A percentile compares a stretch with the other conserved stretches of the same genome.
phyloP scores from a whole-genome alignment of 1,140 invertebrate species.

The Uloborus diversus region DNA sequence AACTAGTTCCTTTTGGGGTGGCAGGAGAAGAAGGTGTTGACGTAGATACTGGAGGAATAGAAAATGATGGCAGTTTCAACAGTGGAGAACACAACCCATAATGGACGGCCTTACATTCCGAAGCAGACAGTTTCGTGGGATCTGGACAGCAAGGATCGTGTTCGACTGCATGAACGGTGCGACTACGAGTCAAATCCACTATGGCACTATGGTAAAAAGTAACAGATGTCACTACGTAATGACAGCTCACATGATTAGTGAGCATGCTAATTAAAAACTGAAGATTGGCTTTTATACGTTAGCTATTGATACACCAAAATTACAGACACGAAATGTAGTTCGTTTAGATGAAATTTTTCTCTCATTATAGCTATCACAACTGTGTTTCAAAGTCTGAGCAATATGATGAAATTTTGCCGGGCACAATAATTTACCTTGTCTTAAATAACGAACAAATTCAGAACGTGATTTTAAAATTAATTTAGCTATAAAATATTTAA shows the following conservation, averaged over 20 bases:
- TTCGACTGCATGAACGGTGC: conserved; percentile 69
- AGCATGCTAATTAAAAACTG: conserved; percentile 36
- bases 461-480: too few relatives aligned
- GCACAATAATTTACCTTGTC: too few relatives aligned
- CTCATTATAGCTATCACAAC: too few relatives aligned
- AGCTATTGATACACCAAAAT: neutral
- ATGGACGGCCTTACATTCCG: conserved; percentile 69
- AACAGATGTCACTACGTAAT: conserved; percentile 60
- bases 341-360: too few relatives aligned
- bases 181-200: conserved; percentile 67
- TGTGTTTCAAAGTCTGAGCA: too few relatives aligned
- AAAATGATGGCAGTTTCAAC: conserved; percentile 57
- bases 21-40: conserved; percentile 38
- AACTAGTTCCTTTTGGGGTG: conserved; percentile 61
- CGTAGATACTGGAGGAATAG: conserved; percentile 63
- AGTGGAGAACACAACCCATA: conserved; percentile 71
- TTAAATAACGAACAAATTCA: too few relatives aligned
- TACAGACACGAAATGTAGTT: too few relatives aligned
- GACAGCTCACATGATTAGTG: conserved; percentile 53
- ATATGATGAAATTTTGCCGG: too few relatives aligned
- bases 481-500: too few relatives aligned
- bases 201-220: conserved; percentile 64
- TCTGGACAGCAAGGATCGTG: conserved; percentile 65
- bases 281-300: neutral
- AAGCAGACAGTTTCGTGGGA: conserved; percentile 59